Evolutionary conservation across 35 echinoderm and acorn worm species (phyloP), one percentile per base, ranked within the genome.

Genomic region (Heliocidaris tuberculata): DNA sequence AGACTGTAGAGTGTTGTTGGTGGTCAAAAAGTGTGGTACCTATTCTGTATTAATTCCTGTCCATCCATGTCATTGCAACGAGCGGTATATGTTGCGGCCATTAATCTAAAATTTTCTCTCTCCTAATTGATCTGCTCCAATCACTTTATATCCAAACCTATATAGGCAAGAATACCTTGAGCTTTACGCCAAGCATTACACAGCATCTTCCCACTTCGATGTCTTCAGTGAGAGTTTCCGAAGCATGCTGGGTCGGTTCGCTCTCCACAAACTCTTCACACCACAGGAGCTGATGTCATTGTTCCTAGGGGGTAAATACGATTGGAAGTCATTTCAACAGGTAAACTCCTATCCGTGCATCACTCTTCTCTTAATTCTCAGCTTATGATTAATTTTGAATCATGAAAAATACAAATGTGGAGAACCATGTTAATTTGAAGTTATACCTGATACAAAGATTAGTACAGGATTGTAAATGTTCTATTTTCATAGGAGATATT

Each of bases 101-200:
- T 85, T 85, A 15, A 29, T 29, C n/a, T 85, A 85, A 85, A 19
- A 0, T 85, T 16, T 85, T 29, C 15, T 85, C 70, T 19, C 15
- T 1, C 15, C n/a, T 85, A 19, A 19, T 29, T 16, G 15, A 85
- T 85, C 70, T 29, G n/a, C 70, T 85, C n/a, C 15, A 4, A 19
- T 29, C 70, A 85, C 70, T 89, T 89, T 89, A 15, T 42, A 15
- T 42, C 30, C 30, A 21, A 29, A n/a, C 4, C 10, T 5, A 16
- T 6, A 30, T 19, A 89, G 87, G 17, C 12, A n/a, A 89, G 87
- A 89, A 30, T 89, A 47, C 31, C 31, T 89, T 27, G 87, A 89
- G 87, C 87, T 89, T 15, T 89, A 48, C 32, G 12, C 87, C 87
- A 89, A 30, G 24, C 24, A 89, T 30, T 48, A 89, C 87, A 89